A percentile compares a stretch with the other conserved stretches of the same genome.
These are phyloP conservation scores for Danionella dracula DNA, from an alignment of 2,797 vertebrate genomes.

Conservation along the genomic window DNA sequence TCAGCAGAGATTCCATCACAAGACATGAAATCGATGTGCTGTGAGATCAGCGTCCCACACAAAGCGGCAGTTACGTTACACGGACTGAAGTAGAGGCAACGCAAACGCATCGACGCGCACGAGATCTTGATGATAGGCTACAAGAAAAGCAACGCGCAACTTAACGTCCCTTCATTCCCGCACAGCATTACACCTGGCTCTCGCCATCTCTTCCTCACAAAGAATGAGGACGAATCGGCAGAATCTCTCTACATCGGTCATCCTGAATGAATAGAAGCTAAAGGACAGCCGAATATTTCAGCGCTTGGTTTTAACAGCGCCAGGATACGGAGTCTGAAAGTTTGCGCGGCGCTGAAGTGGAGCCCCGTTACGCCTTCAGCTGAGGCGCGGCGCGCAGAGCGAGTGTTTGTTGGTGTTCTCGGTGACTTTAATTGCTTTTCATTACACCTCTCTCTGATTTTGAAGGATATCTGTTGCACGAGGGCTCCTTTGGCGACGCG, in stretches of 20 bases:
- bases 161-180: background rate
- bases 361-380: background rate
- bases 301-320: background rate
- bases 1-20: background rate
- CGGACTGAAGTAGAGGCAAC: background rate
- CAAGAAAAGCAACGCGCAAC: background rate
- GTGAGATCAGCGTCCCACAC: background rate
- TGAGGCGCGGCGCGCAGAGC: background rate
- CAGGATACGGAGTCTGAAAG: background rate
- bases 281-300: background rate
- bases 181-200: background rate
- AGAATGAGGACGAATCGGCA: background rate
- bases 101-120: background rate
- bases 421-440: background rate
- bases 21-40: background rate
- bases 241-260: background rate
- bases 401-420: background rate
- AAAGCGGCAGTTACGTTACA: background rate
- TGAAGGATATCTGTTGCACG: slow-evolving; percentile 6
- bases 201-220: background rate
- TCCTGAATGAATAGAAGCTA: background rate
- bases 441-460: background rate
- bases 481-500: background rate
- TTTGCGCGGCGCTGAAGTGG: background rate
- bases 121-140: background rate